A percentile compares a stretch with the other conserved stretches of the same genome.
phyloP scores from a whole-genome alignment of 2,113 vertebrate genomes.

The Argyrosomus japonicus region DNA sequence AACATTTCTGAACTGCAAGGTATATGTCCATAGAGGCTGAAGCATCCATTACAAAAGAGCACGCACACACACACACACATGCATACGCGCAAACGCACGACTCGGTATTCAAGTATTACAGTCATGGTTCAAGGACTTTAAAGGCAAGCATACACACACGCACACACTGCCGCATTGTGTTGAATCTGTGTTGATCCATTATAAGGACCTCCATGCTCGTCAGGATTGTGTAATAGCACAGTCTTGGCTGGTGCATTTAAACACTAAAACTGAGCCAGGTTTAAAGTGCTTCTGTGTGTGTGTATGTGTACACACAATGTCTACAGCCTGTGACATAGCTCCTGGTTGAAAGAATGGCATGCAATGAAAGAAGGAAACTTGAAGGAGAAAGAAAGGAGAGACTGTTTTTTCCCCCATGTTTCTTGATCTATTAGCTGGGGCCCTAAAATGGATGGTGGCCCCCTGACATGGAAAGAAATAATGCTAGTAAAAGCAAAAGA shows the following conservation, averaged over 20 bases:
- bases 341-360: conserved; percentile 56
- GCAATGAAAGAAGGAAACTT: conserved; percentile 40
- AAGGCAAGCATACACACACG: conserved; percentile 52
- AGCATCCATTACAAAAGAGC: conserved; percentile 8
- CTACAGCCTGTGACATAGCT: conserved; percentile 47
- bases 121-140: conserved; percentile 73
- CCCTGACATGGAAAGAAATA: conserved; percentile 32
- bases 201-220: conserved; percentile 72
- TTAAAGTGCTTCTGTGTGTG: conserved; percentile 57
- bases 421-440: conserved; percentile 16
- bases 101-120: conserved; percentile 38
- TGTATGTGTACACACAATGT: conserved; percentile 30
- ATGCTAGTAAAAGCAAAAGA: not conserved
- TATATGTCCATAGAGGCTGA: conserved; percentile 7
- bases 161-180: conserved; percentile 52
- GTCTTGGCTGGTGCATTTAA: conserved; percentile 70
- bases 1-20: conserved; percentile 45
- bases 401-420: conserved; percentile 37
- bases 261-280: conserved; percentile 64
- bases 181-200: conserved; percentile 68
- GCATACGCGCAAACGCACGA: not conserved
- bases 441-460: conserved; percentile 12
- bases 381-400: conserved; percentile 34
- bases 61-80: conserved; percentile 3
- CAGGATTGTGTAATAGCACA: conserved; percentile 47